These are phyloP conservation scores for Reinhardtius hippoglossoides DNA, from an alignment of 2,113 vertebrate genomes.

Conservation along the genomic window DNA sequence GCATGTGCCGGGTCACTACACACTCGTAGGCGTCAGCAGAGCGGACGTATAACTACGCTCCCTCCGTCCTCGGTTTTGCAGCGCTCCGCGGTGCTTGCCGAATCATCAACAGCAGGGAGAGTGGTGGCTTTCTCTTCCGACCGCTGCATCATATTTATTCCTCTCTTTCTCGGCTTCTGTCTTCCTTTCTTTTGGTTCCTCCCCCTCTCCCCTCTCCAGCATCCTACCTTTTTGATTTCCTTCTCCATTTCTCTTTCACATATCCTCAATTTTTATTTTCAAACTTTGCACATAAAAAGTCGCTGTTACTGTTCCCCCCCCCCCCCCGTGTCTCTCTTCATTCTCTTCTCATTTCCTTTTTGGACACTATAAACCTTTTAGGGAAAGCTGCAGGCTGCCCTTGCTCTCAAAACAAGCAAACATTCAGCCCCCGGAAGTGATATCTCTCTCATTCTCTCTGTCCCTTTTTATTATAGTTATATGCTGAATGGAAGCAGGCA, in stretches of 20 bases:
- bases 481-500: not conserved
- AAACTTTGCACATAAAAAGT: not conserved
- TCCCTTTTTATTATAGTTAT: not conserved
- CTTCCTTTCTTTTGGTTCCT: slow-evolving; percentile 8
- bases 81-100: slow-evolving; percentile 17
- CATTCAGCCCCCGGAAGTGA: slow-evolving; percentile 30
- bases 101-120: slow-evolving; percentile 51
- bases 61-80: slow-evolving; percentile 46
- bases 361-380: slow-evolving; percentile 26
- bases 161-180: slow-evolving; percentile 12
- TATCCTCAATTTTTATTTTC: not conserved
- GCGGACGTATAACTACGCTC: slow-evolving; percentile 50
- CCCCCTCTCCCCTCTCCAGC: not conserved
- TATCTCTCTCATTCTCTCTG: not conserved
- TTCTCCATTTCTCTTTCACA: not conserved
- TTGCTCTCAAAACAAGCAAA: slow-evolving; percentile 7
- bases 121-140: slow-evolving; percentile 21
- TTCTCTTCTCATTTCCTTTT: slow-evolving; percentile 20
- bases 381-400: slow-evolving; percentile 29
- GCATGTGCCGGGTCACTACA: slow-evolving; percentile 34
- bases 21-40: slow-evolving; percentile 32
- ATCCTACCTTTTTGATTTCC: not conserved
- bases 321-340: not conserved
- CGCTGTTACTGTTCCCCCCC: not conserved
- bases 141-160: slow-evolving; percentile 29